These are phyloP conservation scores for Bathynomus jamesi DNA, from an alignment of 1,140 invertebrate genomes.

Conservation along the genomic window DNA sequence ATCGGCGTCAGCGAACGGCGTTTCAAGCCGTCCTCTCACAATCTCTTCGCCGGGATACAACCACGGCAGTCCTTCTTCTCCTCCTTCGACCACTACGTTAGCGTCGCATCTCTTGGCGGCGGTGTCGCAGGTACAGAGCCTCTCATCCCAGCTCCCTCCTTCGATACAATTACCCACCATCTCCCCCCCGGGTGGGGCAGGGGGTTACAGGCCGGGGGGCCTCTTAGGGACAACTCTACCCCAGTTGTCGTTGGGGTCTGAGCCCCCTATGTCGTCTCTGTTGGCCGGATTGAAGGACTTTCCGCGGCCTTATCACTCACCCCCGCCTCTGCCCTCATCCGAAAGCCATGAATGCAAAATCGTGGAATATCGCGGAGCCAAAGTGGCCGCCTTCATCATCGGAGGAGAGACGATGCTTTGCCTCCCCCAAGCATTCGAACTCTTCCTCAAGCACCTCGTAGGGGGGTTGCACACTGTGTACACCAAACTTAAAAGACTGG, in stretches of 20 bases:
- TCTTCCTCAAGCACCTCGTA: conserved; percentile 97
- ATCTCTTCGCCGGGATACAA: not conserved
- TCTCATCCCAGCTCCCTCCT: conserved; percentile 32
- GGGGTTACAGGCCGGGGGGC: conserved; percentile 31
- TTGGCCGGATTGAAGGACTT: conserved; percentile 32
- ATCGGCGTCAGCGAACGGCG: conserved; percentile 10
- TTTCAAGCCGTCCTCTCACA: not conserved
- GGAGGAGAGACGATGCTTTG: conserved; percentile 93
- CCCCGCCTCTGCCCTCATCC: conserved; percentile 14
- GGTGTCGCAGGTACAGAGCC: conserved; percentile 36
- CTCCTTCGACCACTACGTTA: conserved; percentile 36
- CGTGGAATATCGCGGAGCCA: conserved; percentile 90
- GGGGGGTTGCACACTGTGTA: conserved; percentile 97
- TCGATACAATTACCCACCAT: conserved; percentile 32
- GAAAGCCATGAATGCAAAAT: conserved; percentile 74
- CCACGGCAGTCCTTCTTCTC: conserved; percentile 37
- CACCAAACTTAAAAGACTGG: conserved; percentile 93
- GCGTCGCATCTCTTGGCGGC: conserved; percentile 36
- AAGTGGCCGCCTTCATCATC: conserved; percentile 94
- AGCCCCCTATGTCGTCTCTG: conserved; percentile 19
- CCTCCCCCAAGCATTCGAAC: conserved; percentile 93
- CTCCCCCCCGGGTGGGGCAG: conserved; percentile 33
- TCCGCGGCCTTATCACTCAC: conserved; percentile 16
- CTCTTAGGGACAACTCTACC: conserved; percentile 19
- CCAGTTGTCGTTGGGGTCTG: conserved; percentile 12